phyloP scores from a whole-genome alignment of 2,113 vertebrate species.

The Paramormyrops kingsleyae region DNA sequence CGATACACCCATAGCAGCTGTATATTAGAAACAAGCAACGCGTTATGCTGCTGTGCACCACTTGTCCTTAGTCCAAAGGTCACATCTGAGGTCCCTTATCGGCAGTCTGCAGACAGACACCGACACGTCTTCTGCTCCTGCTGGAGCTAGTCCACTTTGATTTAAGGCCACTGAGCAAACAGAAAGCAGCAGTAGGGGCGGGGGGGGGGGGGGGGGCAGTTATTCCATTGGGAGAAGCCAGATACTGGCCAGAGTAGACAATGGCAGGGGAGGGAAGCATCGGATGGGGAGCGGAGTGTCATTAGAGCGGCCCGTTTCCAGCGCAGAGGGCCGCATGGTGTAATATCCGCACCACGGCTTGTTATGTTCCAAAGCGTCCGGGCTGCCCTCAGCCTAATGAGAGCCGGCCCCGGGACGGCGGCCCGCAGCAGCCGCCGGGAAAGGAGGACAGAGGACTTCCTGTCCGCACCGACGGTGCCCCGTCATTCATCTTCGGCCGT shows the following conservation, averaged over 20 bases:
- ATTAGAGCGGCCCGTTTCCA: neutral
- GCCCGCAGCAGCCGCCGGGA: neutral
- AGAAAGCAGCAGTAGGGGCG: neutral
- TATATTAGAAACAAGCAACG: neutral
- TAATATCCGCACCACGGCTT: neutral
- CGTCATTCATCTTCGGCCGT: conserved; percentile 14
- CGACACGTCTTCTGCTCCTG: neutral
- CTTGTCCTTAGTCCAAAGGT: neutral
- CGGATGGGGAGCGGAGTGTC: neutral
- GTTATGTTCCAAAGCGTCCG: neutral
- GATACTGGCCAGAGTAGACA: neutral
- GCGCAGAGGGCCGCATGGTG: neutral
- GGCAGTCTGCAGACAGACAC: conserved; percentile 6
- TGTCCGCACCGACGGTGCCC: neutral
- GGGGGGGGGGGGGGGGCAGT: neutral
- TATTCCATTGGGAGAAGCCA: conserved; percentile 15
- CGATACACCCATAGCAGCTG: neutral
- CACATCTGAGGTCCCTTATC: neutral
- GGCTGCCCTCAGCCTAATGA: conserved; percentile 10
- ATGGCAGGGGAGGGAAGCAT: neutral
- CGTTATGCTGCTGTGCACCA: neutral
- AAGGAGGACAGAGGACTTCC: neutral
- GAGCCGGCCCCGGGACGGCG: neutral
- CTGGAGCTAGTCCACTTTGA: neutral
- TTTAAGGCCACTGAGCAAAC: conserved; percentile 6